Conservation (phyloP, 2,113 vertebrate genomes). For the Rhinolophus sinicus region DNA sequence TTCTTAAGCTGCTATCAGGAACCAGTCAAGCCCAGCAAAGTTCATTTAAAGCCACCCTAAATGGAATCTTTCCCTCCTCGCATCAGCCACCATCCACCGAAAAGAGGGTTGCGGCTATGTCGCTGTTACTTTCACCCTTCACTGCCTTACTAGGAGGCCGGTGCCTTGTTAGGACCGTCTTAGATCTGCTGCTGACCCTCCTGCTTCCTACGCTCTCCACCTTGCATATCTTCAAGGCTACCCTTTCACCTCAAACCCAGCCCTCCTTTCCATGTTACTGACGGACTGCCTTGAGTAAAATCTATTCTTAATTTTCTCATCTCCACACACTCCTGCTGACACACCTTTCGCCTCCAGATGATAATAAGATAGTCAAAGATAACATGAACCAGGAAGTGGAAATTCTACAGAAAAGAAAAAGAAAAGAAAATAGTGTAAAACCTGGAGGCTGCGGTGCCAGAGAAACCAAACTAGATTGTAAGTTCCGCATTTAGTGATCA, state of each 20-base stretch:
- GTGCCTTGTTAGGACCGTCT: rapidly evolving
- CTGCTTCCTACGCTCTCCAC: neutral
- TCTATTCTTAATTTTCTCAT: neutral
- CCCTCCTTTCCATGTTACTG: neutral
- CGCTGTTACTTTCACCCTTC: neutral
- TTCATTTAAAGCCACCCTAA: neutral
- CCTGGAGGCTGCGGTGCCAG: neutral
- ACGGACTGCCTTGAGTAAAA: neutral
- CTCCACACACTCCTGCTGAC: neutral
- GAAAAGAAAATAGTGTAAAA: neutral
- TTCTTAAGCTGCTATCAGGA: neutral
- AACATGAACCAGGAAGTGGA: neutral
- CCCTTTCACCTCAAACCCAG: neutral
- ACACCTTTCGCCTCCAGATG: neutral
- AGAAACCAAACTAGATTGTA: neutral
- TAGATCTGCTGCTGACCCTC: rapidly evolving
- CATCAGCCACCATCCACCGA: rapidly evolving
- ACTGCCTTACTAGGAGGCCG: too few species aligned
- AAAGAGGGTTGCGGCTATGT: rapidly evolving
- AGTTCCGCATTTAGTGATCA: neutral
- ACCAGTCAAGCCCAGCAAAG: neutral
- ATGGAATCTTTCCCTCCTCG: neutral
- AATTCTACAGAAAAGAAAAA: neutral
- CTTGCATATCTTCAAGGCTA: neutral
- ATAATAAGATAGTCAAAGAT: neutral